These are phyloP conservation scores for Cydia fagiglandana DNA, from an alignment of 1,140 invertebrate genomes.

Conservation along the genomic window DNA sequence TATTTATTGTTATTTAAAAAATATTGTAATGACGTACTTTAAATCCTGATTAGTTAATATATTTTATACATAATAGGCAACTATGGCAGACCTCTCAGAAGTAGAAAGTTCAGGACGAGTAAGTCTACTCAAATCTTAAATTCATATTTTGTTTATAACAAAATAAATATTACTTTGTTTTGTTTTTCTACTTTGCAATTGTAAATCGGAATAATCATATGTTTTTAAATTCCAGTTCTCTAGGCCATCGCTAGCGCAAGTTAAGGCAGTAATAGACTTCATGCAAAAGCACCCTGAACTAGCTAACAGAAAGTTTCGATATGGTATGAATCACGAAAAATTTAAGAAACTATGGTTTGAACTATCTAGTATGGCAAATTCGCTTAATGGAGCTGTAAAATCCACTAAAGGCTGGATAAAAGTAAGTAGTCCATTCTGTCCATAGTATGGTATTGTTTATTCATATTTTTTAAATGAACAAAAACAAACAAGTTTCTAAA, in stretches of 20 bases:
- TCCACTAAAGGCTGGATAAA: slow-evolving; percentile 62
- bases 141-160: neutral
- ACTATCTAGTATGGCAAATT: slow-evolving; percentile 54
- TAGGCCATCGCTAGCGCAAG: slow-evolving; percentile 54
- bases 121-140: neutral
- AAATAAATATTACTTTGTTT: neutral
- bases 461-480: neutral
- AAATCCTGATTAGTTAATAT: neutral
- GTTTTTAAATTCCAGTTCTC: slow-evolving; percentile 40
- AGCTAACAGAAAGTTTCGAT: slow-evolving; percentile 48
- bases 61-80: neutral
- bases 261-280: slow-evolving; percentile 55
- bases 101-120: neutral
- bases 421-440: slow-evolving; percentile 39
- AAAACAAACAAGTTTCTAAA: no score
- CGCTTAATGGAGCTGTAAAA: slow-evolving; percentile 54
- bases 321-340: slow-evolving; percentile 49
- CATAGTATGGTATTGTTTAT: neutral
- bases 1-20: neutral
- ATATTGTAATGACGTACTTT: neutral
- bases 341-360: slow-evolving; percentile 56
- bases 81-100: slow-evolving; percentile 7
- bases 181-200: no score
- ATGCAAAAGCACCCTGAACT: slow-evolving; percentile 61
- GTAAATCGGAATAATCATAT: neutral